A percentile compares a stretch with the other conserved stretches of the same genome.
Evolutionary conservation across 2,797 vertebrate species (phyloP).

Genomic region (Platyrinchus mystaceus): DNA sequence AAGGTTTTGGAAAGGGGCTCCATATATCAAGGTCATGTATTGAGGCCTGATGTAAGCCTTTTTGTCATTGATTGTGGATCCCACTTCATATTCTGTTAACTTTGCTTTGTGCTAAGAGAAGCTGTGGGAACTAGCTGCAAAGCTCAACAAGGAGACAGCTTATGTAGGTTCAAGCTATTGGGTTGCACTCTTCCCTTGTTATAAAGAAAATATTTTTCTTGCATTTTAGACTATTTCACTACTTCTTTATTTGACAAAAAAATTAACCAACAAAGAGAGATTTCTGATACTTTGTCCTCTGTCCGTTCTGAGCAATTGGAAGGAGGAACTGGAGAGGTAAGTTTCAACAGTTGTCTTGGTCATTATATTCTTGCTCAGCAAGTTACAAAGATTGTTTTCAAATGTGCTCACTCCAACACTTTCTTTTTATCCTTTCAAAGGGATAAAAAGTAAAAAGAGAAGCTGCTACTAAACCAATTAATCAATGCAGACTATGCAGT

Average conservation of each 20-base stretch:
- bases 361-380: neutral
- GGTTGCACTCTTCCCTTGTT: neutral
- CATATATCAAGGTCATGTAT: neutral
- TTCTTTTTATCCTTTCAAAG: neutral
- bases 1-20: neutral
- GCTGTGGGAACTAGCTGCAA: neutral
- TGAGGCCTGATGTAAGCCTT: neutral
- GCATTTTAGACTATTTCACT: slow-evolving; percentile 85
- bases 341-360: neutral
- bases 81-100: neutral
- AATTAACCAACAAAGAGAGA: slow-evolving; percentile 73
- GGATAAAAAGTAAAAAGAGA: neutral
- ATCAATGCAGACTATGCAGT: neutral
- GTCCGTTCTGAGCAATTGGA: slow-evolving; percentile 91
- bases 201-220: neutral
- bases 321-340: slow-evolving; percentile 86
- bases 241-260: slow-evolving; percentile 82
- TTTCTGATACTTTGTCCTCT: slow-evolving; percentile 91
- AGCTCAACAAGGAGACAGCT: neutral
- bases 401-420: neutral
- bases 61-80: neutral
- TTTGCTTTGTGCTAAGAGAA: neutral
- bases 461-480: neutral
- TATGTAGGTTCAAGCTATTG: neutral
- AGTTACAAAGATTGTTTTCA: neutral